A percentile compares a stretch with the other conserved stretches of the same genome.
phyloP scores from a whole-genome alignment of 2,888 invertebrate genomes.

The Stenurella melanura region DNA sequence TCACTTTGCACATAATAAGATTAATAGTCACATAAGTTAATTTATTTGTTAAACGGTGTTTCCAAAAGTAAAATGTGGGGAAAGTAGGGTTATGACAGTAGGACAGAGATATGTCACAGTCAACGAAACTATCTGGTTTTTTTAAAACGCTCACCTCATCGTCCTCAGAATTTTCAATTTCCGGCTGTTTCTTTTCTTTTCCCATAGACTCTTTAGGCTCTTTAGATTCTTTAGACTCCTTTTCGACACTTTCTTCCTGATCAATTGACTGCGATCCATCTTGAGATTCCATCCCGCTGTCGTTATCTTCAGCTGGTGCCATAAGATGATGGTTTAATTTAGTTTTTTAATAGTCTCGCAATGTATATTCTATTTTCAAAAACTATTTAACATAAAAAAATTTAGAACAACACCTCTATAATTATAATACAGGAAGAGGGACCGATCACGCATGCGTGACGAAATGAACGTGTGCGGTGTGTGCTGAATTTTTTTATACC shows the following conservation, averaged over 20 bases:
- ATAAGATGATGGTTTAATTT: constrained; percentile 65
- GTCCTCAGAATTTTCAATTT: constrained; percentile 66
- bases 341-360: neutral
- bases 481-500: neutral
- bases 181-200: constrained; percentile 69
- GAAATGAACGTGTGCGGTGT: neutral
- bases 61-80: constrained; percentile 17
- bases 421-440: neutral
- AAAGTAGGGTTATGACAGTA: constrained; percentile 56
- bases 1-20: no score
- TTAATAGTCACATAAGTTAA: neutral
- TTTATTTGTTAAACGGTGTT: neutral
- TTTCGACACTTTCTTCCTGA: constrained; percentile 58
- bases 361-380: constrained; percentile 9
- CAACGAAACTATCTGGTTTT: neutral
- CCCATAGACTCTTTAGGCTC: constrained; percentile 38
- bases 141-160: constrained; percentile 70
- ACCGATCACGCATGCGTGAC: neutral
- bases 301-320: constrained; percentile 74
- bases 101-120: neutral
- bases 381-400: constrained; percentile 2
- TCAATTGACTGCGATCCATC: constrained; percentile 70
- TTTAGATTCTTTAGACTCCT: no score
- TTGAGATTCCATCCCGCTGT: constrained; percentile 76
- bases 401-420: constrained; percentile 11